A percentile compares a stretch with the other conserved stretches of the same genome.
phyloP scores from a whole-genome alignment of 2,888 invertebrate species.

The Chloromyia formosa region DNA sequence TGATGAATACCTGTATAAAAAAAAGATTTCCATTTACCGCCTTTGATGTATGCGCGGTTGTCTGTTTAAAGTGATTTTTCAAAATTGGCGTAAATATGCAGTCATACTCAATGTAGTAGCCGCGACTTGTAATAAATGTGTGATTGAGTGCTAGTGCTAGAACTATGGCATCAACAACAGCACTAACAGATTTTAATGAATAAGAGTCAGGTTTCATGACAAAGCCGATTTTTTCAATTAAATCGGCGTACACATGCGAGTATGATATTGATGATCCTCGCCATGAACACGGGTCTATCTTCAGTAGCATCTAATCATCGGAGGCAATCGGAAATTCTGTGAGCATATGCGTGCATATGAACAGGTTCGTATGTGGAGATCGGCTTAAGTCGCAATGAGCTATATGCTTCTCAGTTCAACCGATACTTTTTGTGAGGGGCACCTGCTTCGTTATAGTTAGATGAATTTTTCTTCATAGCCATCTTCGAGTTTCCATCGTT shows the following conservation, averaged over 20 bases:
- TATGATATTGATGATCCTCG: conserved; percentile 1
- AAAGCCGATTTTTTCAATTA: conserved; percentile 25
- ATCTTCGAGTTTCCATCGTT: too few relatives aligned
- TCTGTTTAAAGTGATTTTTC: neutral
- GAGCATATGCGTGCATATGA: neutral
- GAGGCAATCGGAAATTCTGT: conserved; percentile 4
- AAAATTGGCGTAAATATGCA: conserved; percentile 11
- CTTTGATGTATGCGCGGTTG: conserved; percentile 13
- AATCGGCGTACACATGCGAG: neutral
- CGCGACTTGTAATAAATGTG: too few relatives aligned
- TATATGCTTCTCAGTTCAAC: too few relatives aligned
- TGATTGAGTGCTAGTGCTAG: too few relatives aligned
- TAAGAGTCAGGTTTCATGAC: conserved; percentile 13
- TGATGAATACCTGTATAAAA: neutral
- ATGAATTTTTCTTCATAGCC: too few relatives aligned
- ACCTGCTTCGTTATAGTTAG: too few relatives aligned
- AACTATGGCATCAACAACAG: too few relatives aligned
- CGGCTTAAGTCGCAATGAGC: too few relatives aligned
- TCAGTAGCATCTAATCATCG: conserved; percentile 20
- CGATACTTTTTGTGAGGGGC: too few relatives aligned
- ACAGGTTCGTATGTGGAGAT: too few relatives aligned
- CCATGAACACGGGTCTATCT: too few relatives aligned
- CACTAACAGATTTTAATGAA: too few relatives aligned
- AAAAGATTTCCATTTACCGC: conserved; percentile 2
- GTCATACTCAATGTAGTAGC: neutral